phyloP scores from a whole-genome alignment of 2,797 vertebrate genomes.

The Pseudochaenichthys georgianus region DNA sequence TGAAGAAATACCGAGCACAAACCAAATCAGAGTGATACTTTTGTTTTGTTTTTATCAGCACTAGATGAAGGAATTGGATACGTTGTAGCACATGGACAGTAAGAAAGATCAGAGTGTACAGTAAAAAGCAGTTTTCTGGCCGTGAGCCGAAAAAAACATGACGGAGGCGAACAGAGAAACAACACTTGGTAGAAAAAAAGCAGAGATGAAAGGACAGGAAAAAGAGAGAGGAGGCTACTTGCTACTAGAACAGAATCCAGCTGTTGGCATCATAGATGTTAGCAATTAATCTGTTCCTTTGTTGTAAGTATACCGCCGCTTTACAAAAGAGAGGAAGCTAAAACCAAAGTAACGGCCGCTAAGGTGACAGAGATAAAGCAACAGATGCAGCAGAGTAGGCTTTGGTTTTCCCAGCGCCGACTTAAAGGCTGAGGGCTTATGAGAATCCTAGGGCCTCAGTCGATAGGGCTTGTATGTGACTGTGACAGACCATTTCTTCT shows the following conservation, averaged over 20 bases:
- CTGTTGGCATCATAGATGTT: conserved; percentile 44
- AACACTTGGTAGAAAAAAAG: background rate
- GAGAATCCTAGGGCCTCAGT: conserved; percentile 17
- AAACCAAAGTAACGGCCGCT: conserved; percentile 31
- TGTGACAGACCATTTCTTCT: background rate
- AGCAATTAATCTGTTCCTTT: conserved; percentile 35
- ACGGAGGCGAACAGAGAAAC: conserved; percentile 16
- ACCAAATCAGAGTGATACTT: conserved; percentile 3
- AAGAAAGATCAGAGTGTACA: background rate
- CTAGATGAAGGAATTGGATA: background rate
- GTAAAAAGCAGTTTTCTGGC: conserved; percentile 4
- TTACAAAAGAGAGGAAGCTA: conserved; percentile 28
- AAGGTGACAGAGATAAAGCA: conserved; percentile 38
- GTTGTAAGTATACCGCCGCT: conserved; percentile 17
- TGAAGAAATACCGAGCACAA: conserved; percentile 11
- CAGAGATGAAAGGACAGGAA: conserved; percentile 12
- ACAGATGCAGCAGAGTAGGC: conserved; percentile 47
- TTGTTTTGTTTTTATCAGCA: conserved; percentile 6
- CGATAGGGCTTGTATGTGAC: conserved; percentile 27
- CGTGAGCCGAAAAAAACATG: conserved; percentile 5
- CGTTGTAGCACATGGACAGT: conserved; percentile 8
- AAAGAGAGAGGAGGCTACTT: conserved; percentile 3
- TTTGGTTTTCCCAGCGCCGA: conserved; percentile 26
- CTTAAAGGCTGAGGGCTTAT: conserved; percentile 9
- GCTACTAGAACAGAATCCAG: conserved; percentile 9